Conservation (phyloP, 1,140 invertebrate genomes). For the Sesamia nonagrioides region DNA sequence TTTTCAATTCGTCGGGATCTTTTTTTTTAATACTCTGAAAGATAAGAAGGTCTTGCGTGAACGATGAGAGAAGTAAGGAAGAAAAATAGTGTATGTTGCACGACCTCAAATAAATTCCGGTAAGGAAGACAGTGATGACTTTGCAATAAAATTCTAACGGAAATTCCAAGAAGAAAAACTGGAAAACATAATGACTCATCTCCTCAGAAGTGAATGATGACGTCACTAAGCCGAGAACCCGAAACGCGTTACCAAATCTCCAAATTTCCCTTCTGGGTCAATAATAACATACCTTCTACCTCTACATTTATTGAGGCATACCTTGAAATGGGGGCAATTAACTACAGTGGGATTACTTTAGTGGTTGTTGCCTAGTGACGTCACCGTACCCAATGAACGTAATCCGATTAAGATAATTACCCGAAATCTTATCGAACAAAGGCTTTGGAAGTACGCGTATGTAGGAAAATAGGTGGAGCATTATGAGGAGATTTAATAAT, state of each 20-base stretch:
- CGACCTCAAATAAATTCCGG: no score
- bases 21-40: no score
- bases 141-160: neutral
- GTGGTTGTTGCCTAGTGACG: constrained; percentile 85
- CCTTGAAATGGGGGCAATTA: constrained; percentile 75
- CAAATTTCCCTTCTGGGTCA: constrained; percentile 7
- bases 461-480: neutral
- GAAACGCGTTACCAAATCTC: constrained; percentile 7
- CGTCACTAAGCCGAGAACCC: neutral
- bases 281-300: neutral
- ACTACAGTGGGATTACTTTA: constrained; percentile 67
- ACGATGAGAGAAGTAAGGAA: no score
- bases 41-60: no score
- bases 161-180: neutral
- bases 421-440: constrained; percentile 72
- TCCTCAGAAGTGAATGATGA: neutral
- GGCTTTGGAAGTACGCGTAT: constrained; percentile 48
- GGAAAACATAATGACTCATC: constrained; percentile 6
- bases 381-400: constrained; percentile 68
- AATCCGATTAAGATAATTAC: constrained; percentile 85
- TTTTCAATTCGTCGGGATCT: no score
- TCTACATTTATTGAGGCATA: constrained; percentile 39
- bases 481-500: constrained; percentile 14
- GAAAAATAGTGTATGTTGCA: no score
- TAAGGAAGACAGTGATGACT: no score